Evolutionary conservation across 2,113 vertebrate genomes (phyloP).

Genomic region (Lethenteron camtschaticum): DNA sequence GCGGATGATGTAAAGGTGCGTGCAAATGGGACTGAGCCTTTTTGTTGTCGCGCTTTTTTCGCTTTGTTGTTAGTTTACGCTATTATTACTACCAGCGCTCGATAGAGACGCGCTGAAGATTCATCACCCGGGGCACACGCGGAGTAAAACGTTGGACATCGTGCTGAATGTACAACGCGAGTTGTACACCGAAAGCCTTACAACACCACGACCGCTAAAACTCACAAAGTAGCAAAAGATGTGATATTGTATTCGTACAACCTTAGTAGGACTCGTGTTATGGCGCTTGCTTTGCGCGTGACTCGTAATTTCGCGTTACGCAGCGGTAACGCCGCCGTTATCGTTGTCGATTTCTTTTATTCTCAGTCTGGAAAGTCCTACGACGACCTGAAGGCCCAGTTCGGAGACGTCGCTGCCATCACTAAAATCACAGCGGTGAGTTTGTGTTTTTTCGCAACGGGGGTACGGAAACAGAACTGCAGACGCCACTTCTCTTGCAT

Average conservation of each 20-base stretch:
- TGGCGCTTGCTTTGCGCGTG: background rate
- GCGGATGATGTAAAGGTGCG: no score
- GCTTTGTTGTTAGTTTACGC: background rate
- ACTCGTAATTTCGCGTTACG: no score
- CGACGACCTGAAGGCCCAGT: slow-evolving; percentile 42
- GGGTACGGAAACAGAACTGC: no score
- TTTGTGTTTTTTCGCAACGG: background rate
- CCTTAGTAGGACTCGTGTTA: background rate
- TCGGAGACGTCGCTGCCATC: slow-evolving; percentile 24
- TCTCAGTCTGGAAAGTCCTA: slow-evolving; percentile 47
- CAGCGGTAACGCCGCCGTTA: background rate
- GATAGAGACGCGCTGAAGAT: background rate
- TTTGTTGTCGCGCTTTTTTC: background rate
- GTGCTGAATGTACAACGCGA: background rate
- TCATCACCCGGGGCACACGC: background rate
- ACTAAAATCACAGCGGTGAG: slow-evolving; percentile 22
- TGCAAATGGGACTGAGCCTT: no score
- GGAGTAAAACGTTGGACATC: background rate
- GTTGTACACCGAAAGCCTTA: background rate
- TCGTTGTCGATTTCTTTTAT: slow-evolving; percentile 7
- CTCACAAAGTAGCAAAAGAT: background rate
- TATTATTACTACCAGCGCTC: background rate
- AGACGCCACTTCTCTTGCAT: no score
- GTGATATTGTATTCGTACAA: background rate
- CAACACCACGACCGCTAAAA: background rate